Evolutionary conservation across 2,113 vertebrate genomes (phyloP).

Genomic region (Dunckerocampus dactyliophorus): DNA sequence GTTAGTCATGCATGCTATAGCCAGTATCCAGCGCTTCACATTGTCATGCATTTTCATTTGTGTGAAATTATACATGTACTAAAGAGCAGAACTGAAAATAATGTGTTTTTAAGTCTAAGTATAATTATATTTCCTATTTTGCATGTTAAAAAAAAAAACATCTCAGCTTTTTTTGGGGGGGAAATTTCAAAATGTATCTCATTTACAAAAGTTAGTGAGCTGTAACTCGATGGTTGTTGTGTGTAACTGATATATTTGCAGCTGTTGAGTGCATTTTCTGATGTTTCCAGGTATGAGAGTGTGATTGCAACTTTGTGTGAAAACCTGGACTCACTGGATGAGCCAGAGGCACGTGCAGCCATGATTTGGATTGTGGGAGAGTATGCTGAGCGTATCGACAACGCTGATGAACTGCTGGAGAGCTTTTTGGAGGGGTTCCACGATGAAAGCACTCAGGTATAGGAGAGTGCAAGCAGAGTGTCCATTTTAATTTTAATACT

Average conservation of each 20-base stretch:
- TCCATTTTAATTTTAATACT: slow-evolving; percentile 10
- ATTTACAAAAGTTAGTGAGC: no score
- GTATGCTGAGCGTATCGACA: slow-evolving; percentile 92
- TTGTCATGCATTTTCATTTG: not conserved
- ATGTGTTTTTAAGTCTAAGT: no score
- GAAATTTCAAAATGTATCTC: no score
- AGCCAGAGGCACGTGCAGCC: slow-evolving; percentile 91
- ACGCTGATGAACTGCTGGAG: slow-evolving; percentile 91
- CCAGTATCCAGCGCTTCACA: not conserved
- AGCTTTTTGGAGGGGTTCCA: slow-evolving; percentile 97
- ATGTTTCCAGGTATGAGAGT: slow-evolving; percentile 84
- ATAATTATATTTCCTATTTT: no score
- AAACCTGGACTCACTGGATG: slow-evolving; percentile 94
- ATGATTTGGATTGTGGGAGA: slow-evolving; percentile 99
- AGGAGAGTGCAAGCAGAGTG: not conserved
- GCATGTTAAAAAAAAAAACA: no score
- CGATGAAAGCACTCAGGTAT: slow-evolving; percentile 91
- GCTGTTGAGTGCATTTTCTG: not conserved
- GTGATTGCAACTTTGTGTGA: slow-evolving; percentile 95
- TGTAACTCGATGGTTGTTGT: not conserved
- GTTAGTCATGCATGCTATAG: not conserved
- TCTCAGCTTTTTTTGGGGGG: no score
- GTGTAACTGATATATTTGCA: not conserved
- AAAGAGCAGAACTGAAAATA: not conserved
- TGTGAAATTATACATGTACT: not conserved